Base-by-base conservation (phyloP, 2,888 invertebrate genomes). In the Galeopsomyia nigrocyanea region DNA sequence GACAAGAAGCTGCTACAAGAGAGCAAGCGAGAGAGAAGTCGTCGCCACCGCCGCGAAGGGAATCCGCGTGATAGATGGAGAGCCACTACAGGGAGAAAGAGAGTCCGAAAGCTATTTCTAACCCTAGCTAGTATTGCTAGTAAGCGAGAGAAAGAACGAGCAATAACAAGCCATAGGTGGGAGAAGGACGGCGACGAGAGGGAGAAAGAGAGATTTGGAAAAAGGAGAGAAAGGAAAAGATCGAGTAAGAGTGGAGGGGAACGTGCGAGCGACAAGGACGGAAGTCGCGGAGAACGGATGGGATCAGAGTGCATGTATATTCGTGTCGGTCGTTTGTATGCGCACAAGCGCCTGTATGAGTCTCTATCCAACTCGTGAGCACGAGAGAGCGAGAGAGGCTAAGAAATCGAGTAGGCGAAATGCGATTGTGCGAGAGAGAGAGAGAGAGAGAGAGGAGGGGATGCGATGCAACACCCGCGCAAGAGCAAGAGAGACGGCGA, bases 31-130 rank as follows among this genome's bases (percentile, higher is more conserved):
- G 26, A 73, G 74, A 55, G 73, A 74, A 71, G 39, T 39, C 39
- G 39, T 39, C 39, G 39, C 39, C 39, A 53, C 19, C 16, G 57
- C 17, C 22, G 64, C 62, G 51, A 70, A 51, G 69, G 61, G 68
- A 74, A 75, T 66, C 63, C 68, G 66, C 60, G 66, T 70, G 75
- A 77, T 73, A 57, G 72, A 71, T 75, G 70, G 67, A 67, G 71
- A 67, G 55, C 67, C 58, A 69, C 68, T 66, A 69, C 63, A 53
- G 67, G 57, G 74, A 70, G 70, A 70, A 74, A 74, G 68, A 70
- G 74, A 74, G 74, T 71, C 71, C 71, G 61, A 65, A 68, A 74
- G 68, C 68, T 64, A 62, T 69, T 21, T 21, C 56, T 58, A 51
- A 47, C 63, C 31, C 64, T 14, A 50, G 58, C 53, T 10, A 60